These are phyloP conservation scores for Pipra filicauda DNA, from an alignment of 2,113 vertebrate genomes.

Conservation along the genomic window DNA sequence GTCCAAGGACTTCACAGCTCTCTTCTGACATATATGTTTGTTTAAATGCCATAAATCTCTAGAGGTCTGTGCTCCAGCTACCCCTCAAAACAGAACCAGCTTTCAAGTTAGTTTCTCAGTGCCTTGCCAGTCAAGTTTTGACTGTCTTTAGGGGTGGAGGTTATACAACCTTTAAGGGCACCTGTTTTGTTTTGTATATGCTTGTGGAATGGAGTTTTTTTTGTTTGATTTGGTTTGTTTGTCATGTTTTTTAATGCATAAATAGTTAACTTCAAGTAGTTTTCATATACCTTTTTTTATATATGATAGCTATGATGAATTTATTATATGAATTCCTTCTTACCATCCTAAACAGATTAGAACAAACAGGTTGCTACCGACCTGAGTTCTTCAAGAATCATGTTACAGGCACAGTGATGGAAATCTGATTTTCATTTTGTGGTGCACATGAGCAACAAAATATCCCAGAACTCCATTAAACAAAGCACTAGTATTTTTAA, in stretches of 20 bases:
- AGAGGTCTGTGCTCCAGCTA: not conserved
- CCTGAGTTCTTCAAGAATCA: not conserved
- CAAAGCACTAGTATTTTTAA: not conserved
- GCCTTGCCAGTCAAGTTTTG: not conserved
- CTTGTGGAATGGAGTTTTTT: not conserved
- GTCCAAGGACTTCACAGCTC: not conserved
- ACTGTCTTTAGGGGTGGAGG: not conserved
- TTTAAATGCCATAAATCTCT: not conserved
- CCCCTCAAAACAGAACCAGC: not conserved
- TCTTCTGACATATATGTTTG: not conserved
- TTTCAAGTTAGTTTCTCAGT: not conserved
- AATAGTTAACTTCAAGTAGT: not conserved
- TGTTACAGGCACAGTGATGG: not conserved
- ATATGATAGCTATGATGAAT: not conserved
- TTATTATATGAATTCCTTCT: not conserved
- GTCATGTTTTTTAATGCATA: not conserved
- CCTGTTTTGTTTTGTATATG: not conserved
- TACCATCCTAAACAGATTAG: not conserved
- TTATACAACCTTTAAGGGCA: not conserved
- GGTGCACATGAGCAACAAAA: not conserved
- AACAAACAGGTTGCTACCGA: not conserved
- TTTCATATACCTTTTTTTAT: not conserved
- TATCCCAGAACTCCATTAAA: conserved; percentile 19
- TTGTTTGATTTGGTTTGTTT: not conserved
- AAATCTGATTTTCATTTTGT: conserved; percentile 31